Conservation (phyloP, 2,797 vertebrate genomes). For the Cuculus canorus region DNA sequence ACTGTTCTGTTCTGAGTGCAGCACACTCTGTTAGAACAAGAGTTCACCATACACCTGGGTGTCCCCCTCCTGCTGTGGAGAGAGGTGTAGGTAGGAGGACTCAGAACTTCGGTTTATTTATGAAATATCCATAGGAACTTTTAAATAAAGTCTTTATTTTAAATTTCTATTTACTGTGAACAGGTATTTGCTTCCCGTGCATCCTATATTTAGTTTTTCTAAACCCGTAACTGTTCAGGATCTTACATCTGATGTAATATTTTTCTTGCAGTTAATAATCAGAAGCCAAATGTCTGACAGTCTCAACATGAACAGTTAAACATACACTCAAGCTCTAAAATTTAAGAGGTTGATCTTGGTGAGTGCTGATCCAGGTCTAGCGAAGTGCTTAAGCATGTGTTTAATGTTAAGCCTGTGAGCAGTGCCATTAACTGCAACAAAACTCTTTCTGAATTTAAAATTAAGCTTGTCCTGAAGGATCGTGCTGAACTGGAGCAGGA, state of each 20-base stretch:
- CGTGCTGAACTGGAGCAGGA: neutral
- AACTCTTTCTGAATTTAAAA: constrained; percentile 12
- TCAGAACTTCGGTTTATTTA: neutral
- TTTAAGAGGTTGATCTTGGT: neutral
- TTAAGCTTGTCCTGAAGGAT: constrained; percentile 49
- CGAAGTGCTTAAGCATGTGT: constrained; percentile 2
- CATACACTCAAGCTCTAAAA: neutral
- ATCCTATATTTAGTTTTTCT: neutral
- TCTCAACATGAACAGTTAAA: neutral
- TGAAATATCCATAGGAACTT: neutral
- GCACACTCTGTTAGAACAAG: neutral
- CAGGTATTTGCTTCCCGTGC: neutral
- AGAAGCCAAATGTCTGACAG: neutral
- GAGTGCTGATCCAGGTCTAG: neutral
- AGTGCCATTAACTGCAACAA: constrained; percentile 3
- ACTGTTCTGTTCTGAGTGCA: fast-evolving
- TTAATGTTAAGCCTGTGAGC: constrained; percentile 28
- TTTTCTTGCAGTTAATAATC: neutral
- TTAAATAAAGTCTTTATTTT: neutral
- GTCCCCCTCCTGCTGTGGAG: neutral
- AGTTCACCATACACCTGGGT: neutral
- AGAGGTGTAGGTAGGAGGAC: fast-evolving
- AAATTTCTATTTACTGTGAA: neutral
- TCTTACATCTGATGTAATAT: neutral
- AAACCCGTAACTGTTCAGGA: neutral